Conservation (phyloP, 2,888 invertebrate species). For the Drosophila affinis region DNA sequence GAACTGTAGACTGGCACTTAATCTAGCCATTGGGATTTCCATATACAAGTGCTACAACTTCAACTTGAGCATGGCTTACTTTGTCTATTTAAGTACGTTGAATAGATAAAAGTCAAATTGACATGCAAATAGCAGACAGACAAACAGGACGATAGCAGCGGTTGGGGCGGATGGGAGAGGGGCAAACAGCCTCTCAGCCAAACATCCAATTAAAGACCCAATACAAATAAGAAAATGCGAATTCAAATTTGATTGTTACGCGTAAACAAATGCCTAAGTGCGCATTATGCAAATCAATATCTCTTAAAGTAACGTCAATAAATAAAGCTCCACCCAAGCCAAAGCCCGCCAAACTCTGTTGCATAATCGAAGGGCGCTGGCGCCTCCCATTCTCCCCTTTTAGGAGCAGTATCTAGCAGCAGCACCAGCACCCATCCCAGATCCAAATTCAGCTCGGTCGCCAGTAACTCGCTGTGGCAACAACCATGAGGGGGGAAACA, state of each 20-base stretch:
- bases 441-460: no score
- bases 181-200: conserved; percentile 42
- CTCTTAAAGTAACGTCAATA: conserved; percentile 78
- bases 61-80: conserved; percentile 70
- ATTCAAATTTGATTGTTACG: conserved; percentile 80
- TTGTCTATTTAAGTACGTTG: conserved; percentile 51
- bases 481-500: conserved; percentile 45
- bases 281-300: conserved; percentile 79
- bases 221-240: conserved; percentile 70
- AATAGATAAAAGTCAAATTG: conserved; percentile 75
- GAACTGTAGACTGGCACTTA: conserved; percentile 40
- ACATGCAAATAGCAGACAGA: conserved; percentile 69
- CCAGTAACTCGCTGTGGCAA: conserved; percentile 4
- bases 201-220: conserved; percentile 77
- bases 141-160: conserved; percentile 23
- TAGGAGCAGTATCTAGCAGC: conserved; percentile 2
- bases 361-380: background rate
- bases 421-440: background rate
- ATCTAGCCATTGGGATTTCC: conserved; percentile 68
- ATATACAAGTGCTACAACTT: conserved; percentile 53
- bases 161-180: background rate
- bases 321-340: conserved; percentile 56
- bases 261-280: conserved; percentile 79
- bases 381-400: conserved; percentile 11
- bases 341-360: background rate